Base-by-base conservation (phyloP, 2,797 vertebrate species). In the Rhabdomys pumilio region DNA sequence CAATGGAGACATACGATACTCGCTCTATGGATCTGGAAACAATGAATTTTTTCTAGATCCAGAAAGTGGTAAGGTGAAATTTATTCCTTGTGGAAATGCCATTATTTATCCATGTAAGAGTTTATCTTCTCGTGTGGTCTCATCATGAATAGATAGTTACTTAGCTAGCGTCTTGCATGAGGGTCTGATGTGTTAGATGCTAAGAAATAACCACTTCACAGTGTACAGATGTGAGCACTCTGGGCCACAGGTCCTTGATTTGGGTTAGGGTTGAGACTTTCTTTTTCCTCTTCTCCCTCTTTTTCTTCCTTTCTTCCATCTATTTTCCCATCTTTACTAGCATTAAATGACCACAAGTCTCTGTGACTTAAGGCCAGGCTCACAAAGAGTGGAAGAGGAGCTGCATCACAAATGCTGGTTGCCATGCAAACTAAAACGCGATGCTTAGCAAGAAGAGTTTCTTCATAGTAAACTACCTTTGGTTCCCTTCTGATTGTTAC, bases 1-100 rank as follows among this genome's bases (percentile, higher is more conserved):
- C 97, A 99, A 99, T 69, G 99, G 99, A 81, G 99, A 99, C 98
- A 98, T 99, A 97, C 99, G 98, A 95, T 99, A 99, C 97, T 99
- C 99, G 12, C 98, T 99, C 61, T 99, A 99, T 38, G 99, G 99
- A 76, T 95, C 98, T 41, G 99, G 99, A 81, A 99, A 99, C 73
- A 99, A 98, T 96, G 99, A 99, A 97, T 99, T 99, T 98, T 99
- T 98, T 95, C 99, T 99, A 94, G 99, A 99, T 98, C 98, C 99
- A 38, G 99, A 99, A 98, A 99, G 98, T 6, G 99, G 99, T 99
- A 99, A 98, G 98, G 81, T 76, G 65, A 65, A 76, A 95, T 96
- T 75, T 93, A 17, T 90, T 95, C 1, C 97, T 96, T 95, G 87
- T 47, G 19, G 63, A 47, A 89, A 84, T 95, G 84, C 22, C 14